Evolutionary conservation across 2,888 invertebrate species (phyloP).

Genomic region (Caradrina clavipalpis): DNA sequence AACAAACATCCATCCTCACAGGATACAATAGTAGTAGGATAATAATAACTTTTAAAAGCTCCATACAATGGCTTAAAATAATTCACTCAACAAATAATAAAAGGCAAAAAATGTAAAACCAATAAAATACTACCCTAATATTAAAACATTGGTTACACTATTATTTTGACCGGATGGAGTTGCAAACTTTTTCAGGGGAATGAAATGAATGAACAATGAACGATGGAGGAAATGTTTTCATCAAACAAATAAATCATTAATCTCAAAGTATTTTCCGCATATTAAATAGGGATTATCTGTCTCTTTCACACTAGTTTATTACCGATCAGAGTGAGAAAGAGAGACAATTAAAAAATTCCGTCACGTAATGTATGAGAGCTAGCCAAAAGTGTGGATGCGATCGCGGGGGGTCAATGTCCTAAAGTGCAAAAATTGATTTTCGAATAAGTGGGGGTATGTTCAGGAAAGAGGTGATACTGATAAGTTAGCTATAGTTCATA

Average conservation of each 20-base stretch:
- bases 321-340: constrained; percentile 69
- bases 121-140: too few species aligned
- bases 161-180: too few species aligned
- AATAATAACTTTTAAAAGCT: too few species aligned
- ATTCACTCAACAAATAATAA: too few species aligned
- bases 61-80: too few species aligned
- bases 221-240: too few species aligned
- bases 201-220: too few species aligned
- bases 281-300: constrained; percentile 62
- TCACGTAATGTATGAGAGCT: constrained; percentile 84
- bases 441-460: constrained; percentile 41
- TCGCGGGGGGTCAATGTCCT: constrained; percentile 73
- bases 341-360: constrained; percentile 84
- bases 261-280: constrained; percentile 47
- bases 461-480: not conserved
- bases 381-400: constrained; percentile 82
- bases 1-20: too few species aligned
- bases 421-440: constrained; percentile 73
- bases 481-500: not conserved
- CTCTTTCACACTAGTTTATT: constrained; percentile 67
- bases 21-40: too few species aligned
- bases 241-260: constrained; percentile 44
- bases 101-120: too few species aligned
- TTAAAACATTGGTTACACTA: too few species aligned
- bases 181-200: too few species aligned